Conservation (phyloP, 2,797 vertebrate genomes). For the Malacoraja senta region DNA sequence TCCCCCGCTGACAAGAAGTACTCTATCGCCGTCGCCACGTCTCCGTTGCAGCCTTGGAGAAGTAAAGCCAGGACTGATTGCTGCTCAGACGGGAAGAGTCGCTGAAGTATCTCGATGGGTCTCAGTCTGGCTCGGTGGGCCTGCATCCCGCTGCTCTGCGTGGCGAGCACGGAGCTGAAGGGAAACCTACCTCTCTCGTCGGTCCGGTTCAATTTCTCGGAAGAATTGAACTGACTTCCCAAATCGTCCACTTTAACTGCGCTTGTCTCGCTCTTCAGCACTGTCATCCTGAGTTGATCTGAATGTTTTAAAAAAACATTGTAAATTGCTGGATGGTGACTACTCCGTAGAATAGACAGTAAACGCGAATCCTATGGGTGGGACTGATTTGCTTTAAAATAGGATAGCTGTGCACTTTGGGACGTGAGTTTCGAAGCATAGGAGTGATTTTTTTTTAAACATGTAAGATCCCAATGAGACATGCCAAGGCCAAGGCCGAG, state of each 20-base stretch:
- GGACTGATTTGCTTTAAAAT: neutral
- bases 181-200: neutral
- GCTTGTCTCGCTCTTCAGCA: neutral
- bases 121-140: neutral
- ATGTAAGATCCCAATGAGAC: too few species aligned
- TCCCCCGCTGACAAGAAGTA: neutral
- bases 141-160: neutral
- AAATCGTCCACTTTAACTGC: neutral
- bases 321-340: neutral
- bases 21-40: neutral
- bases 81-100: neutral
- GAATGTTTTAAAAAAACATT: neutral
- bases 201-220: neutral
- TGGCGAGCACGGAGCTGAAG: neutral
- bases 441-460: too few species aligned
- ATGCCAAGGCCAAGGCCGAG: too few species aligned
- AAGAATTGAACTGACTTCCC: neutral
- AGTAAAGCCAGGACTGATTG: neutral
- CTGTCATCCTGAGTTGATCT: neutral
- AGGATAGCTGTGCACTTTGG: neutral
- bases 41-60: neutral
- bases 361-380: neutral
- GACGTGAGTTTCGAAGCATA: too few species aligned
- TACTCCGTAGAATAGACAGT: neutral
- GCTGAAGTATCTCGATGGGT: neutral